Evolutionary conservation across 2,113 vertebrate genomes (phyloP), one percentile per base, ranked within the genome.

Genomic region (Corythaeola cristata): DNA sequence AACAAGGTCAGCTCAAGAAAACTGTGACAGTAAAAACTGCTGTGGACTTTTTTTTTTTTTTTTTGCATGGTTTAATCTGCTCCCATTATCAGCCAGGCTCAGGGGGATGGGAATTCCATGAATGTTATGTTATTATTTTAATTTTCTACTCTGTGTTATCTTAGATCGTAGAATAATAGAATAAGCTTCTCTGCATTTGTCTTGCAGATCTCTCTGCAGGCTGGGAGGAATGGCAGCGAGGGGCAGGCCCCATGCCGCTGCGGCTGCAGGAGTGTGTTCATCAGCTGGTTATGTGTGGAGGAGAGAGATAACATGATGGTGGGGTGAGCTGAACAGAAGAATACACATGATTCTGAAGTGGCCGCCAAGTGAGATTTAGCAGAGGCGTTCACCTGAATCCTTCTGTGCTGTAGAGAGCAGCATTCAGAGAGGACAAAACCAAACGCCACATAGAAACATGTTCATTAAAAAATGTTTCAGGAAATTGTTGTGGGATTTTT

Each of bases 1-100:
- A 95, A 90, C 41, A 91, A 90, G 89, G 91, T 72, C 88, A 63
- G 12, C 8, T 85, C 62, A 81, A 84, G 55, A 92, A 88, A 94
- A 72, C 21, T 63, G 28, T 69, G 60, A 6, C 76, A 84, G 67
- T 73, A 52, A 81, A 88, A 81, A 71, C 13, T 63, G 30, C 41
- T 60, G 37, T 55, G 81, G 45, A 27, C 12, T 23, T 39, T 39
- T 39, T 39, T 39, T 39, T 44, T 44, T 44, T 44, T 44, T 73
- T 77, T 55, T n/a, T 41, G 2, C 26, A 39, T 21, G 11, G 45
- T 90, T 90, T 55, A 81, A 93, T 90, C 81, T 75, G 35, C 49
- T 85, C 12, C 39, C 21, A 7, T 91, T 85, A 82, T 93, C 39
- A 63, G 69, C 35, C 73, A 82, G 49, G 74, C 62, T 71, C 19